A percentile compares a stretch with the other conserved stretches of the same genome.
Evolutionary conservation across 2,797 vertebrate species (phyloP).

Genomic region (Bryconaethiops microstoma): DNA sequence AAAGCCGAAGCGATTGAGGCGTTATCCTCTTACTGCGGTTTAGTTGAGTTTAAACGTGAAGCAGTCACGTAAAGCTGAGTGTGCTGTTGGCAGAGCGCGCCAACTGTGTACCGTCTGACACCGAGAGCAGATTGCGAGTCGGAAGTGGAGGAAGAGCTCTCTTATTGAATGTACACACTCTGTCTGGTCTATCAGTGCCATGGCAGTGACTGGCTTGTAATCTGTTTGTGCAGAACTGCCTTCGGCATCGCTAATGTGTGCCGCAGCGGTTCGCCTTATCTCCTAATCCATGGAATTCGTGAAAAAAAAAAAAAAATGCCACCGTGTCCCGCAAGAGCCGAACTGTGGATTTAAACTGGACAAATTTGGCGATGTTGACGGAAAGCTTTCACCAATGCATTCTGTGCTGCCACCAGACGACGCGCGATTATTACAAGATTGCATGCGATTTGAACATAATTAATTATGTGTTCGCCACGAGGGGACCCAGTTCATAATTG

Average conservation of each 20-base stretch:
- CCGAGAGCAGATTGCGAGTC: neutral
- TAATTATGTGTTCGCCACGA: slow-evolving; percentile 30
- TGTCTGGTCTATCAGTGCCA: slow-evolving; percentile 1
- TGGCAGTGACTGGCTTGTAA: slow-evolving; percentile 11
- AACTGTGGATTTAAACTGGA: slow-evolving; percentile 23
- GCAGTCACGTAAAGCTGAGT: neutral
- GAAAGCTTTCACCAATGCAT: slow-evolving; percentile 6
- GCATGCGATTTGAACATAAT: slow-evolving; percentile 31
- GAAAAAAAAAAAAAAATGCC: neutral
- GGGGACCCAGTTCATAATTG: slow-evolving; percentile 11
- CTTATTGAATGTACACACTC: neutral
- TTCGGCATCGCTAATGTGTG: slow-evolving; percentile 34
- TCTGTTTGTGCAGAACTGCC: slow-evolving; percentile 31
- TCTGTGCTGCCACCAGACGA: slow-evolving; percentile 17
- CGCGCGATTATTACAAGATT: slow-evolving; percentile 34
- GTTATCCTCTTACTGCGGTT: slow-evolving; percentile 2
- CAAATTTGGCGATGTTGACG: slow-evolving; percentile 17
- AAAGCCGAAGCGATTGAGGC: slow-evolving; percentile 3
- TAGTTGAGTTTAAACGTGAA: neutral
- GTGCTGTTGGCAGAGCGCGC: slow-evolving; percentile 2
- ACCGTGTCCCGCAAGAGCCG: slow-evolving; percentile 3
- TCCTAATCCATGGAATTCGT: slow-evolving; percentile 34
- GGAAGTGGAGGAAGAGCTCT: neutral
- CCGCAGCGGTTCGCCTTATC: slow-evolving; percentile 41
- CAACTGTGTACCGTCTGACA: neutral